A percentile compares a stretch with the other conserved stretches of the same genome.
phyloP scores from a whole-genome alignment of 2,888 invertebrate species.

The Metellina segmentata region DNA sequence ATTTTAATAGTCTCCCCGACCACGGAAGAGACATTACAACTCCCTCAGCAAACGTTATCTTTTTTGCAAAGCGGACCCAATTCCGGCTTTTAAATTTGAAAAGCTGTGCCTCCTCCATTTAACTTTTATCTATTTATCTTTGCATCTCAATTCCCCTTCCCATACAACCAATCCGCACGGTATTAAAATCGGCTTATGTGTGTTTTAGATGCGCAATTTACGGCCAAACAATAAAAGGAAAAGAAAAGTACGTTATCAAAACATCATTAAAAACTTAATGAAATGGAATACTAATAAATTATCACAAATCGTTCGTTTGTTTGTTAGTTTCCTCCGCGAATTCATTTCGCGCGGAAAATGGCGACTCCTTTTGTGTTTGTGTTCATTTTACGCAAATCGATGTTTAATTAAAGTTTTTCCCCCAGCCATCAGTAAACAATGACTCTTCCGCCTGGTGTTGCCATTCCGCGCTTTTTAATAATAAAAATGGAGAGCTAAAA shows the following conservation, averaged over 20 bases:
- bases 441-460: neutral
- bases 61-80: neutral
- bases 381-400: constrained; percentile 19
- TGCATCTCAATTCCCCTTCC: neutral
- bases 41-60: constrained; percentile 36
- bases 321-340: constrained; percentile 2
- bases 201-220: constrained; percentile 32
- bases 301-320: constrained; percentile 12
- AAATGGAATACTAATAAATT: constrained; percentile 46
- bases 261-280: constrained; percentile 50
- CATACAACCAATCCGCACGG: neutral
- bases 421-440: constrained; percentile 28
- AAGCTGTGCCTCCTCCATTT: constrained; percentile 1
- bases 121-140: constrained; percentile 52
- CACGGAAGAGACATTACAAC: neutral
- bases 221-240: constrained; percentile 22
- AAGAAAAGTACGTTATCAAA: constrained; percentile 32
- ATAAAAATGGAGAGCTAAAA: neutral
- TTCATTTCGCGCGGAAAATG: constrained; percentile 17
- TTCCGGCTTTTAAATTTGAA: constrained; percentile 34
- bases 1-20: constrained; percentile 27
- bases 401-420: constrained; percentile 55
- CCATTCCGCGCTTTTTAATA: constrained; percentile 1
- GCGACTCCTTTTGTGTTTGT: neutral
- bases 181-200: constrained; percentile 27